phyloP scores from a whole-genome alignment of 1,140 invertebrate genomes.

The Meloidogyne hapla region DNA sequence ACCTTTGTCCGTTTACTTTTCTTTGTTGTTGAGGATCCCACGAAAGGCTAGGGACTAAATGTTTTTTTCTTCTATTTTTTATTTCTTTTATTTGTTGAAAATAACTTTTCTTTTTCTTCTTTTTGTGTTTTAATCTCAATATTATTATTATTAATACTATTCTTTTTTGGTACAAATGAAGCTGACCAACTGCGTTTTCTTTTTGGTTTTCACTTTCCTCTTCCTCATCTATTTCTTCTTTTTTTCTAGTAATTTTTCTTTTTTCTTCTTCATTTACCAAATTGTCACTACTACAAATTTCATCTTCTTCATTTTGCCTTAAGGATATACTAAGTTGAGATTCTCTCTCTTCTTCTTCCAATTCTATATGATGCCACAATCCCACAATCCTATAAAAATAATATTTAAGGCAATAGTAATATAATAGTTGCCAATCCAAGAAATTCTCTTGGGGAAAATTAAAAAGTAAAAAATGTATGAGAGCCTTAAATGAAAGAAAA shows the following conservation, averaged over 20 bases:
- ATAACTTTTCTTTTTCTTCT: constrained; percentile 16
- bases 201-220: not conserved
- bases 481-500: not conserved
- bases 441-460: constrained; percentile 2
- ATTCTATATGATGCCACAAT: constrained; percentile 13
- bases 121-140: not conserved
- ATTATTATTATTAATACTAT: constrained; percentile 22
- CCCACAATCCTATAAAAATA: not conserved
- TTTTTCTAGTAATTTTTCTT: not conserved
- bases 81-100: no score
- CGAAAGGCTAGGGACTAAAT: constrained; percentile 57
- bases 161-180: constrained; percentile 12
- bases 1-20: constrained; percentile 12
- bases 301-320: constrained; percentile 3
- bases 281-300: not conserved
- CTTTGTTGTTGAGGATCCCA: constrained; percentile 60
- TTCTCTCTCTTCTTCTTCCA: not conserved
- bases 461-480: no score
- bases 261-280: not conserved
- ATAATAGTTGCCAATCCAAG: not conserved
- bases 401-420: no score
- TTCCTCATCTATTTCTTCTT: no score
- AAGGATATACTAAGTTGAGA: not conserved
- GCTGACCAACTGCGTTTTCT: not conserved
- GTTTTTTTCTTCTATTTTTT: constrained; percentile 39